Evolutionary conservation across 2,797 vertebrate species (phyloP), one percentile per base, ranked within the genome.

Genomic region (Hozukius guyotensis): DNA sequence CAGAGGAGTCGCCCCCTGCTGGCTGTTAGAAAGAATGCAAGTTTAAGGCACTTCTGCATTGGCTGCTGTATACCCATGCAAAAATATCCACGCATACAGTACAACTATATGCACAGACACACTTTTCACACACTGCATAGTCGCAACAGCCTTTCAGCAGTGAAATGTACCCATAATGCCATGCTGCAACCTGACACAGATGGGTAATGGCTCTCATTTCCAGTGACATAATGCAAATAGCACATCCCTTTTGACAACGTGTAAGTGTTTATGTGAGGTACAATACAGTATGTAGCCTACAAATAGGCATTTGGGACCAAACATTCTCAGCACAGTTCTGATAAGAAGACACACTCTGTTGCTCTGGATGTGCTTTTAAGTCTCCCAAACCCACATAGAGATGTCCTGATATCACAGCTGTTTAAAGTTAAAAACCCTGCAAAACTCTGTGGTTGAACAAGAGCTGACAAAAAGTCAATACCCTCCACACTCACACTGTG

Each of bases 391-490:
- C 25, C 32, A 70, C 70, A 84, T 8, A 70, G 56, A 87, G 63
- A 77, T 20, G 66, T 88, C 64, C 34, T 66, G 60, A 83, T 76
- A 73, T 75, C 29, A 13, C 66, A 83, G 64, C 32, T 34, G 42
- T 73, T 85, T 77, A 61, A 77, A 82, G 72, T 61, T 62, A 75
- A 82, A 68, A 82, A 68, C 29, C 5, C 32, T 76, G 31, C 16
- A 77, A 67, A 77, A 65, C 67, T 53, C 65, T 59, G 9, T 24
- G 63, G 46, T 62, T 82, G 81, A 84, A 80, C 74, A 4, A 75
- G 80, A 71, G 42, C 77, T 87, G 88, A 89, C 87, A 87, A 86
- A 68, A 84, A 88, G 86, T 87, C 88, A 57, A 88, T 90, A 90
- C 20, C 53, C 57, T 80, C 63, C 52, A 65, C 38, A 46, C 72